Base-by-base conservation (phyloP, 1,140 invertebrate species). In the Euura saliciscinereae region DNA sequence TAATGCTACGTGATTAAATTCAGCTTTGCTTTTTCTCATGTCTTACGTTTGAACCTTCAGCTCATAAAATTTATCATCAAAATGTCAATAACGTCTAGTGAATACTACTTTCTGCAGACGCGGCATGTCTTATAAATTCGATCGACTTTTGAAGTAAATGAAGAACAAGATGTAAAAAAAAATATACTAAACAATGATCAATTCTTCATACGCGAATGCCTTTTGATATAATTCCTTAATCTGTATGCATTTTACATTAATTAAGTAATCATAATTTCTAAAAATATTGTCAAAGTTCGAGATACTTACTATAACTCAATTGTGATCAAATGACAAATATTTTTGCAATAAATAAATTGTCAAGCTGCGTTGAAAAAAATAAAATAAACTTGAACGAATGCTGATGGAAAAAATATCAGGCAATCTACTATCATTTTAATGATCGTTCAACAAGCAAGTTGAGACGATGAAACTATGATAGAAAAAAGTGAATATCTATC, bases 401-500 rank as follows among this genome's bases (percentile, higher is more conserved):
- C 28, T 28, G 28, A 28, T 28, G 28, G 28, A 28, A 28, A 28
- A 28, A 28, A 28, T 28, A 28, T 28, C 28, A 28, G 28, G 28
- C 28, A 28, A 28, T 28, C 28, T 28, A 28, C 28, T 28, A 28
- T 28, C 28, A 28, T 1, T 28, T 28, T 28, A 28, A 28, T 28
- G 28, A 28, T 28, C 28, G 28, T 28, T 28, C 28, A 28, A 28
- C 28, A 28, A 28, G 28, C 28, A 28, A 28, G 28, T 28, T 28
- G 43, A 43, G 66, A 13, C 28, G 28, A 28, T 28, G 28, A 28
- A 28, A 28, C 28, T 28, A 28, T 28, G 28, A n/a, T 42, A 68
- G 65, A 73, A 6, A 73, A 71, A 68, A 68, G 43, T 73, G 68
- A 72, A 70, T 71, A 64, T 66, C 8, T 64, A 13, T 64, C 59